Evolutionary conservation across 1,140 invertebrate genomes (phyloP), one percentile per base, ranked within the genome.

Genomic region (Periplaneta americana): DNA sequence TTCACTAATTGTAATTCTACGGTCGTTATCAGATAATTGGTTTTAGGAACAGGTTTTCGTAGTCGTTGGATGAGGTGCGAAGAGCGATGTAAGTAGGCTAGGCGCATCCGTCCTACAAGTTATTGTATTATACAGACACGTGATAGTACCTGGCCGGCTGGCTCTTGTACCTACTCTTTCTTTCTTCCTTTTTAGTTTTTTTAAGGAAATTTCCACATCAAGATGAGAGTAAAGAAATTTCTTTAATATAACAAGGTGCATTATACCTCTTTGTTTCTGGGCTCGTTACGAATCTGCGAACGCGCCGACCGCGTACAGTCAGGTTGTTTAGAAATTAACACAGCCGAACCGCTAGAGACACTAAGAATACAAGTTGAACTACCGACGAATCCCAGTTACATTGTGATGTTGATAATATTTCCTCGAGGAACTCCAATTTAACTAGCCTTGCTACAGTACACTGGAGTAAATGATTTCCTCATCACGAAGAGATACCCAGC

Each of bases 1-100:
- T 79, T 79, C 32, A 57, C 35, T 79, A 79, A 79, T 79, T 79
- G 78, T 79, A 79, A 79, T 33, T 22, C 6, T 79, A 37, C 28
- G 78, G 32, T 28, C 35, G 35, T 48, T 79, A 79, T 79, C 78
- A 79, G 78, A 79, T 79, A 79, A 79, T 79, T 79, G 78, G 22
- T 48, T 79, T 31, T 22, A 79, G 3, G 78, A 79, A 79, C 78
- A 48, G 78, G 78, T 79, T 79, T 28, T 79, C 37, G 17, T 31
- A 48, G 28, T 2, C 3, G 6, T n/a, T 33, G 6, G 8, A n/a
- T 22, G 36, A 79, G 36, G 78, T 36, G 75, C 32, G 75, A 76
- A 76, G 31, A 36, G 32, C 48, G 28, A 22, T 48, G 11, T 48
- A 48, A 48, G 39, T 48, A 0, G 15, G 10, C 39, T 15, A 17